phyloP scores from a whole-genome alignment of 2,797 vertebrate species.

The Streptopelia turtur region DNA sequence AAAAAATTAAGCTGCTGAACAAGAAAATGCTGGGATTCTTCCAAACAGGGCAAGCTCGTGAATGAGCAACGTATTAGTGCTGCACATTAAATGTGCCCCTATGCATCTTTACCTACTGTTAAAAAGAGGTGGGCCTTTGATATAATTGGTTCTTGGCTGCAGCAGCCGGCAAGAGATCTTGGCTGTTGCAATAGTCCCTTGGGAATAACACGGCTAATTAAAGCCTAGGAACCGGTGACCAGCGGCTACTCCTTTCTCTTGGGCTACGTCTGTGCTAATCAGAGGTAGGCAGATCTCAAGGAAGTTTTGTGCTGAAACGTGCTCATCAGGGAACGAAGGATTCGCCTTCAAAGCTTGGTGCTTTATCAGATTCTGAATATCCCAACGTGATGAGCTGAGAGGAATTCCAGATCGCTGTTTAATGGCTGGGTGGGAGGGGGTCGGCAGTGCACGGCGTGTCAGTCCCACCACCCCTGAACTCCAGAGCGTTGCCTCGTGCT shows the following conservation, averaged over 20 bases:
- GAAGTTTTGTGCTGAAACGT: constrained; percentile 9
- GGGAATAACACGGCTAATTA: constrained; percentile 55
- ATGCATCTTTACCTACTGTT: neutral
- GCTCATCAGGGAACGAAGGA: neutral
- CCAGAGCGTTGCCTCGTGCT: neutral
- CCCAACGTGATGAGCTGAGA: neutral
- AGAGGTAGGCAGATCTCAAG: neutral
- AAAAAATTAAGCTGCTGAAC: constrained; percentile 7
- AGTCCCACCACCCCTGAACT: neutral
- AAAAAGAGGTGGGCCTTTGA: neutral
- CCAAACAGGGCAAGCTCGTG: constrained; percentile 5
- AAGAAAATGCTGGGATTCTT: constrained; percentile 46
- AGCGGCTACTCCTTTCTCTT: constrained; percentile 17
- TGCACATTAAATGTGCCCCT: constrained; percentile 1
- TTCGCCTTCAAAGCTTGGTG: neutral
- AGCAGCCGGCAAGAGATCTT: neutral
- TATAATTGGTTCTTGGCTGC: constrained; percentile 61
- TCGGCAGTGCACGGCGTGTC: rapidly evolving
- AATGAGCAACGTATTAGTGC: neutral
- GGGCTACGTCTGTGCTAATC: neutral
- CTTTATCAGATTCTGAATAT: neutral
- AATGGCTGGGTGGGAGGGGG: neutral
- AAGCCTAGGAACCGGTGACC: constrained; percentile 15
- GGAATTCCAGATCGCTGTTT: neutral
- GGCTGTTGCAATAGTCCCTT: constrained; percentile 12